A percentile compares a stretch with the other conserved stretches of the same genome.
These are phyloP conservation scores for Drymodes brunneopygia DNA, from an alignment of 2,113 vertebrate genomes.

Conservation along the genomic window DNA sequence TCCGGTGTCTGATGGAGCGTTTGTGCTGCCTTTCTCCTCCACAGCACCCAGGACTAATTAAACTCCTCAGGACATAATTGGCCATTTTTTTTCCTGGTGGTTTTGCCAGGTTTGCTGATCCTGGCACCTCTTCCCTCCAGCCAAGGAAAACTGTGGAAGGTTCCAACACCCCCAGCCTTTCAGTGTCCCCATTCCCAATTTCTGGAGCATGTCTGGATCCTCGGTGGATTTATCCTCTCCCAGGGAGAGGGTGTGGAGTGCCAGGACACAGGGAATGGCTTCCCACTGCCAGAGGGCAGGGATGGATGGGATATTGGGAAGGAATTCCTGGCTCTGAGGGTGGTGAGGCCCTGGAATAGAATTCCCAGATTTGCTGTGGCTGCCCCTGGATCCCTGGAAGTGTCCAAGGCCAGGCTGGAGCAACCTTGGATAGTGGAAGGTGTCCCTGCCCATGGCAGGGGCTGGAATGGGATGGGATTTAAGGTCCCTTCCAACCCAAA, in stretches of 20 bases:
- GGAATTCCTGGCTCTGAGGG: not conserved
- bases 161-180: not conserved
- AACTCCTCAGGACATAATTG: not conserved
- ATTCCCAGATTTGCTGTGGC: not conserved
- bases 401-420: not conserved
- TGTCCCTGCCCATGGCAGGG: not conserved
- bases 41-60: not conserved
- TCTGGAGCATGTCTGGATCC: not conserved
- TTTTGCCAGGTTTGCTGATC: not conserved
- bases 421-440: fast-evolving
- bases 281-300: not conserved
- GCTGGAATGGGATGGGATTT: fast-evolving
- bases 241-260: not conserved
- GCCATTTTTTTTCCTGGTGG: not conserved
- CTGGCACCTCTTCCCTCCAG: not conserved
- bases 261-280: not conserved
- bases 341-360: fast-evolving
- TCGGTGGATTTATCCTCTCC: not conserved
- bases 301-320: not conserved
- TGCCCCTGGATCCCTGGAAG: not conserved
- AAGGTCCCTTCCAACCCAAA: not conserved
- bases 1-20: not conserved
- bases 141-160: not conserved
- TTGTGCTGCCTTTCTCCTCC: not conserved
- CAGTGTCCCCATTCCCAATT: not conserved